Evolutionary conservation across 2,888 invertebrate species (phyloP), one percentile per base, ranked within the genome.

Genomic region (Ditylenchus weischeri): DNA sequence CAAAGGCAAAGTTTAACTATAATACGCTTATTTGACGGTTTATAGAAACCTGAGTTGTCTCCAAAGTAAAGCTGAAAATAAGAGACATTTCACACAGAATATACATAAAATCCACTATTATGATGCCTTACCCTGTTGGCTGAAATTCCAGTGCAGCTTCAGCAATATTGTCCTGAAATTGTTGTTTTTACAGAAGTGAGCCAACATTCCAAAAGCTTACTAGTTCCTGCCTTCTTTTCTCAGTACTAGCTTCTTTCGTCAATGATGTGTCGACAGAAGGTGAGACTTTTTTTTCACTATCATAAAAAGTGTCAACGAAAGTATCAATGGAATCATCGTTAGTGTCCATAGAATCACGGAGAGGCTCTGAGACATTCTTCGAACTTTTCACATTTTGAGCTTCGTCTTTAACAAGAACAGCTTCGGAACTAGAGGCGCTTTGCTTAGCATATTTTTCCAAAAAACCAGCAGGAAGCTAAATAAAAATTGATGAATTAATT

Each of bases 121-220:
- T 13, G 43, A 43, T 8, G 43, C 2, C 54, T 54, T 29, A 54
- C 83, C 96, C 96, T 84, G 93, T 96, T 3, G 96, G 96, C 85
- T 96, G 95, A 83, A 98, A 90, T 85, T 92, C 90, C 84, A 93
- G 91, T 58, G 96, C 96, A 78, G 93, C 88, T 65, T 91, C 91
- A 1, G 80, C 77, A 57, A 78, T 77, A 66, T 77, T 73, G 36
- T 76, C 43, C 43, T 43, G 15, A 3, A 43, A 43, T 10, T 6
- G 15, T 43, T 43, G 8, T 43, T 8, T 15, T 13, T 10, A 43
- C 15, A 13, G 15, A 43, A 43, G 15, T 6, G 8, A 15, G 43
- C 15, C 8, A 29, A 5, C 2, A 43, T 43, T 43, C 1, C 1
- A 43, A 43, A 43, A 43, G 8, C 43, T 43, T 15, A 19, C 36